Conservation (phyloP, 2,888 invertebrate genomes). For the Meloe dianella region DNA sequence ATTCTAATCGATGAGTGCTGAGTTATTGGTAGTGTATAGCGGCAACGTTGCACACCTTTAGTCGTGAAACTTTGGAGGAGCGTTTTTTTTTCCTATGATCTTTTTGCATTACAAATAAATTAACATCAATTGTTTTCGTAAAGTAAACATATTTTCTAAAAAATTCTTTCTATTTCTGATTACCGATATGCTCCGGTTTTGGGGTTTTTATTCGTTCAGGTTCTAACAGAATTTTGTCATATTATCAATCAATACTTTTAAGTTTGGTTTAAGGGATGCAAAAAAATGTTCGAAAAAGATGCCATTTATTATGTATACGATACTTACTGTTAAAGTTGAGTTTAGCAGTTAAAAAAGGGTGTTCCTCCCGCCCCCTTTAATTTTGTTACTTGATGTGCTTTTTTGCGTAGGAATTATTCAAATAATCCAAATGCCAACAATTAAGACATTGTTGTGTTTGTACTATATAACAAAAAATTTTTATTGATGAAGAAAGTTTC, state of each 20-base stretch:
- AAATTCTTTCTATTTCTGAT: neutral
- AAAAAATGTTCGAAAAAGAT: neutral
- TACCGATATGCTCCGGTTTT: neutral
- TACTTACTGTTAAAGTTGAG: too few relatives aligned
- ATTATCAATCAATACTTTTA: neutral
- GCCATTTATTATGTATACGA: neutral
- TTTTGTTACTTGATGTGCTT: too few relatives aligned
- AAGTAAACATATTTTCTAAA: neutral
- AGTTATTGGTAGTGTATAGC: neutral
- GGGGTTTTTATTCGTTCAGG: neutral
- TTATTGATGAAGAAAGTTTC: neutral
- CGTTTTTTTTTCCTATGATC: neutral
- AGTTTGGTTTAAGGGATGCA: neutral
- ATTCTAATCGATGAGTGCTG: neutral
- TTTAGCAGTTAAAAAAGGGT: too few relatives aligned
- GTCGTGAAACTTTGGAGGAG: neutral
- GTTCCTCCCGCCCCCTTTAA: too few relatives aligned
- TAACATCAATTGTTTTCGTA: neutral
- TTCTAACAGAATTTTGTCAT: neutral
- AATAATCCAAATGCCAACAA: too few relatives aligned
- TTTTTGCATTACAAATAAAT: neutral
- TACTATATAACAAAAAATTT: too few relatives aligned
- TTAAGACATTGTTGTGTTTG: neutral
- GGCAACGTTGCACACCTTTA: neutral
- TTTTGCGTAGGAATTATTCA: too few relatives aligned